These are phyloP conservation scores for Mesodorylaimus sp. DNA, from an alignment of 2,888 invertebrate species.

Conservation along the genomic window DNA sequence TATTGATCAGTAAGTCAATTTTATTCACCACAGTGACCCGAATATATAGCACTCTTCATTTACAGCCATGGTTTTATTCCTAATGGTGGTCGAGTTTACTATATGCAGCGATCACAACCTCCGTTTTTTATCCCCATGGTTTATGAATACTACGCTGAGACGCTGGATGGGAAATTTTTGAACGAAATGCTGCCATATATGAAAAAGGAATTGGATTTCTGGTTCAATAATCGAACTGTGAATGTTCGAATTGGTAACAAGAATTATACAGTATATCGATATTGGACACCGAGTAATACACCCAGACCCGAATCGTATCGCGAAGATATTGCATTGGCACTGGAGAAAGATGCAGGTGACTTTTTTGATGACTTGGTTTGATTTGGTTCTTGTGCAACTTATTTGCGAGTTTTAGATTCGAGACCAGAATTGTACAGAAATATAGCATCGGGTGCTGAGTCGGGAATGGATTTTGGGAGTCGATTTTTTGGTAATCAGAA, in stretches of 20 bases:
- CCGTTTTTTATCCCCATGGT: constrained; percentile 46
- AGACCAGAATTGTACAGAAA: constrained; percentile 49
- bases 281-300: constrained; percentile 47
- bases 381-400: too few relatives aligned
- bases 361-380: too few relatives aligned
- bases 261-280: too few relatives aligned
- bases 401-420: constrained; percentile 9
- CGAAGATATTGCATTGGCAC: constrained; percentile 26
- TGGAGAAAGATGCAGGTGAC: constrained; percentile 6
- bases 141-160: constrained; percentile 50
- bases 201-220: constrained; percentile 40
- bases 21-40: too few relatives aligned
- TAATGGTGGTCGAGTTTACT: constrained; percentile 71
- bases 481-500: constrained; percentile 63
- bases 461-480: constrained; percentile 87
- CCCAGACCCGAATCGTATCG: constrained; percentile 76
- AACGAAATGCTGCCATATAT: constrained; percentile 1
- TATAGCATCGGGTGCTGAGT: constrained; percentile 71
- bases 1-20: constrained; percentile 55
- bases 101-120: constrained; percentile 34
- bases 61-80: constrained; percentile 43
- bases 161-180: constrained; percentile 39
- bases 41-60: too few relatives aligned
- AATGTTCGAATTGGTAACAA: too few relatives aligned
- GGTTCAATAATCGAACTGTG: constrained; percentile 17